These are phyloP conservation scores for Bufo gargarizans DNA, from an alignment of 2,113 vertebrate species.

Conservation along the genomic window DNA sequence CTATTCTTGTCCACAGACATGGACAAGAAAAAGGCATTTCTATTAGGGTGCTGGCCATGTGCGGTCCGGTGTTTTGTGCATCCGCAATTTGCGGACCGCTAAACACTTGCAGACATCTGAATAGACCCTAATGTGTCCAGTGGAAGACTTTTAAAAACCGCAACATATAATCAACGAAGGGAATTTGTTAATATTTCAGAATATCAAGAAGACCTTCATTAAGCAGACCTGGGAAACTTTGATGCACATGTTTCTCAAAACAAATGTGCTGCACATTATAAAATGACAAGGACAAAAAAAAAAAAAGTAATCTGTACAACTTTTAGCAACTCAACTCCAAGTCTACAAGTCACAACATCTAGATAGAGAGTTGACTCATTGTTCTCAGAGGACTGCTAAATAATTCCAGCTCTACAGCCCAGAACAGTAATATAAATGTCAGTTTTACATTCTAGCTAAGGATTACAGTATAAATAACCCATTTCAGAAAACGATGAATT, in stretches of 20 bases:
- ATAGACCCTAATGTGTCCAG: no score
- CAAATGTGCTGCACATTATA: neutral
- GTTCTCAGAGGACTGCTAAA: slow-evolving; percentile 7
- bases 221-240: neutral
- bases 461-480: neutral
- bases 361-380: slow-evolving; percentile 13
- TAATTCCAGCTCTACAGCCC: neutral
- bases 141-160: no score
- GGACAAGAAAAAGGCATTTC: no score
- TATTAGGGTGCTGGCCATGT: no score
- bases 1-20: no score
- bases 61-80: no score
- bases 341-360: slow-evolving; percentile 7
- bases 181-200: neutral
- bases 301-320: neutral
- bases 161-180: neutral
- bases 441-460: neutral
- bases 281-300: slow-evolving; percentile 18
- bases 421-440: slow-evolving; percentile 27
- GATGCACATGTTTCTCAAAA: neutral
- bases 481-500: slow-evolving; percentile 1
- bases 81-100: no score
- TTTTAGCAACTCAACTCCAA: slow-evolving; percentile 25
- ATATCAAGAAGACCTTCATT: neutral
- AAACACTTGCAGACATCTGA: no score